phyloP scores from a whole-genome alignment of 1,140 invertebrate species.

The Drosophila sp. region DNA sequence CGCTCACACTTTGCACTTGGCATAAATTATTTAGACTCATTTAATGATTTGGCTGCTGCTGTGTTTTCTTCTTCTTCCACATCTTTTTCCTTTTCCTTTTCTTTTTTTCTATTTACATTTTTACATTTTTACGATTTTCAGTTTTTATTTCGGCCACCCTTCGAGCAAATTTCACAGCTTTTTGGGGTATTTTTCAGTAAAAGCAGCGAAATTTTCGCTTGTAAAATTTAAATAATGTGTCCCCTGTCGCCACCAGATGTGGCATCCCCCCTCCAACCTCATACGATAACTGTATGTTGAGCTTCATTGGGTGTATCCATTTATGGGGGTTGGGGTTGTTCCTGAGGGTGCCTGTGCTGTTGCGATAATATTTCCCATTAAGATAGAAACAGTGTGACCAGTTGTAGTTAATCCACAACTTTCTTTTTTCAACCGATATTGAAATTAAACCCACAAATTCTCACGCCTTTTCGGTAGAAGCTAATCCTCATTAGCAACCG shows the following conservation, averaged over 20 bases:
- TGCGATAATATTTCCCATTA: slow-evolving; percentile 12
- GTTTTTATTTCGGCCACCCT: slow-evolving; percentile 75
- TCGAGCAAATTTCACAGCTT: slow-evolving; percentile 38
- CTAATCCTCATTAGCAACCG: slow-evolving; percentile 28
- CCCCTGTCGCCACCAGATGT: slow-evolving; percentile 78
- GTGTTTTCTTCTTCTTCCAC: slow-evolving; percentile 19
- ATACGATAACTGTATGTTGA: slow-evolving; percentile 11
- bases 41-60: slow-evolving; percentile 68
- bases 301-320: slow-evolving; percentile 23
- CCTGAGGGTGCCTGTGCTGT: background rate
- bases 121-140: slow-evolving; percentile 72
- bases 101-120: slow-evolving; percentile 3
- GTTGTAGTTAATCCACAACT: background rate
- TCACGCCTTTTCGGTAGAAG: slow-evolving; percentile 12
- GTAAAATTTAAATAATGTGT: slow-evolving; percentile 82
- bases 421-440: background rate
- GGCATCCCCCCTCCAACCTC: slow-evolving; percentile 24
- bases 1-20: slow-evolving; percentile 41
- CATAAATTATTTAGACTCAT: slow-evolving; percentile 82
- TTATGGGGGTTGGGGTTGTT: background rate
- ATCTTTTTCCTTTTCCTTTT: background rate
- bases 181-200: slow-evolving; percentile 63
- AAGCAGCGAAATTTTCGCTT: slow-evolving; percentile 59
- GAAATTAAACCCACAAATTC: slow-evolving; percentile 8
- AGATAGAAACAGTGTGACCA: slow-evolving; percentile 13